Evolutionary conservation across 2,888 invertebrate species (phyloP).

Genomic region (Plagodis dolabraria): DNA sequence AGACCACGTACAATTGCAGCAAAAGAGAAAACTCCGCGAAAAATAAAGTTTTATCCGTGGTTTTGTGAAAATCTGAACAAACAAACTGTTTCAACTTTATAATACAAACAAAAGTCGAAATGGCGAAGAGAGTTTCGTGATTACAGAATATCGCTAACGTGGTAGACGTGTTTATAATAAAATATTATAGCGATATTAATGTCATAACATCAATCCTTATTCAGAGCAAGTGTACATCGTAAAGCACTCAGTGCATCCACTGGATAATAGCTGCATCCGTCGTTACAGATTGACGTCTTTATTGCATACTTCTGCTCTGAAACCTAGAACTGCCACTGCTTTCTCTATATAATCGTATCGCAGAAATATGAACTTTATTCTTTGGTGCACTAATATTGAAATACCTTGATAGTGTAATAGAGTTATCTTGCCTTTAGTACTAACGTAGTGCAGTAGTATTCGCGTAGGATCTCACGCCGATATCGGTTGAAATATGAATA

Average conservation of each 20-base stretch:
- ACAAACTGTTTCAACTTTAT: constrained; percentile 21
- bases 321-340: constrained; percentile 42
- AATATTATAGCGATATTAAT: constrained; percentile 12
- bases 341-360: constrained; percentile 32
- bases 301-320: constrained; percentile 61
- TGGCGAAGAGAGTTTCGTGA: not conserved
- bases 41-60: constrained; percentile 33
- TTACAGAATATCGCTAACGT: constrained; percentile 5
- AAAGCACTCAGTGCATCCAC: constrained; percentile 65
- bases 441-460: constrained; percentile 46
- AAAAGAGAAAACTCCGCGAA: constrained; percentile 28
- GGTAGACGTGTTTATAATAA: constrained; percentile 10
- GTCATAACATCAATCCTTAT: constrained; percentile 54
- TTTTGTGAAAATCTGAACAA: constrained; percentile 33
- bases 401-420: constrained; percentile 8
- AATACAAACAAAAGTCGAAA: constrained; percentile 16
- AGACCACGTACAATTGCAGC: constrained; percentile 32
- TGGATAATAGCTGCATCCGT: constrained; percentile 67
- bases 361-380: constrained; percentile 14
- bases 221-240: constrained; percentile 56
- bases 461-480: constrained; percentile 54
- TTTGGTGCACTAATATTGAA: constrained; percentile 7
- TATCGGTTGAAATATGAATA: constrained; percentile 68
- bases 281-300: constrained; percentile 68
- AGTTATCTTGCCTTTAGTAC: constrained; percentile 31